Base-by-base conservation (phyloP, 2,888 invertebrate species). In the Mayetiola destructor region DNA sequence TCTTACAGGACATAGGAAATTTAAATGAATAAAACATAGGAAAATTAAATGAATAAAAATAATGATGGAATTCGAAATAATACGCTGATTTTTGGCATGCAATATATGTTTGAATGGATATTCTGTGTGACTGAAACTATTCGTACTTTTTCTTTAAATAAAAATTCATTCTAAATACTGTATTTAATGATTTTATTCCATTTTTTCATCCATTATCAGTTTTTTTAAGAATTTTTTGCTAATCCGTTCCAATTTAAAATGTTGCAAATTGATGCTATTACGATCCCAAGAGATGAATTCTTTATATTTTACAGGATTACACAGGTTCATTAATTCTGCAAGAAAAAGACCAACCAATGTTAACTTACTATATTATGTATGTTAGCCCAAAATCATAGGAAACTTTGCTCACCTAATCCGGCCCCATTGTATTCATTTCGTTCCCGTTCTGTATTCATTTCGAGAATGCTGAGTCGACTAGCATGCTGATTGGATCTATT, bases 401-500 rank as follows among this genome's bases (percentile, higher is more conserved):
- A n/a, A n/a, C n/a, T n/a, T n/a, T 9, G n/a, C 32, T 32, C 32
- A 77, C 90, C 89, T 64, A 90, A 73, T 29, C 91, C 91, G 65
- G 84, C 84, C 0, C 80, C 80, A 59, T 81, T 75, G 66, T 82
- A 91, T 66, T 91, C 89, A 60, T 81, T 79, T 9, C 64, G 71
- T 64, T 92, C 91, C 56, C 78, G 77, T 64, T 87, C 81, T 61
- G 82, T 76, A 0, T 85, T 87, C 64, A 89, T 80, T 64, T 80
- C 80, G 52, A 92, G 84, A 10, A 85, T 78, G 69, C 87, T 84
- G 69, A 87, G 82, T 59, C 92, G 77, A 62, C 82, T 84, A 0
- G 84, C 85, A 70, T 91, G 88, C 66, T 90, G 90, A 62, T 80
- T 82, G 63, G 80, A 82, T 56, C 88, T 79, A 61, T 67, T 64